Evolutionary conservation across 2,113 vertebrate genomes (phyloP).

Genomic region (Oreochromis spilurus): DNA sequence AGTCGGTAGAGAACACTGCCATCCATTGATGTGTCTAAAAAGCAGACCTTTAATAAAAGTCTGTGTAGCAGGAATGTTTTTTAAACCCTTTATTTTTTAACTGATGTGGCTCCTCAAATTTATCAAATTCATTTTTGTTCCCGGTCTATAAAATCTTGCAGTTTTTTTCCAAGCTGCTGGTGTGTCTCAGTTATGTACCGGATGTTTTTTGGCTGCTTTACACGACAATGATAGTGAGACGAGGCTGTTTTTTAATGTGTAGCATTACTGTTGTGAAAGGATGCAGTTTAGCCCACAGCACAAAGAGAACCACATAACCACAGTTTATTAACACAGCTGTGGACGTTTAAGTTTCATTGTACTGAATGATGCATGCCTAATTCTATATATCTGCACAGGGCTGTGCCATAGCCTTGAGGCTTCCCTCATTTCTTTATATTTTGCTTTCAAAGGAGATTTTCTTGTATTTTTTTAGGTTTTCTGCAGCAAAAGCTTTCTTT

Average conservation of each 20-base stretch:
- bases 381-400: accelerated
- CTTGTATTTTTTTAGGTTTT: not conserved
- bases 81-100: not conserved
- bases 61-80: not conserved
- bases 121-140: not conserved
- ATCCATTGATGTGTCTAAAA: not conserved
- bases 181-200: not conserved
- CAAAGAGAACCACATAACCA: not conserved
- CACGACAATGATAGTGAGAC: too few relatives aligned
- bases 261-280: not conserved
- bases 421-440: not conserved
- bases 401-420: not conserved
- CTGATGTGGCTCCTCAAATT: not conserved
- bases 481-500: not conserved
- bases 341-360: accelerated
- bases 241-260: not conserved
- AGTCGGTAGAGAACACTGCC: not conserved
- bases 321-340: accelerated
- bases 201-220: not conserved
- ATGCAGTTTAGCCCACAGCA: not conserved
- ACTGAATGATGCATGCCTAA: accelerated
- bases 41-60: not conserved
- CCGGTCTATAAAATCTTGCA: not conserved
- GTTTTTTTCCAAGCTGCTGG: not conserved
- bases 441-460: not conserved